These are phyloP conservation scores for Xenopus laevis DNA, from an alignment of 2,113 vertebrate genomes.

Conservation along the genomic window DNA sequence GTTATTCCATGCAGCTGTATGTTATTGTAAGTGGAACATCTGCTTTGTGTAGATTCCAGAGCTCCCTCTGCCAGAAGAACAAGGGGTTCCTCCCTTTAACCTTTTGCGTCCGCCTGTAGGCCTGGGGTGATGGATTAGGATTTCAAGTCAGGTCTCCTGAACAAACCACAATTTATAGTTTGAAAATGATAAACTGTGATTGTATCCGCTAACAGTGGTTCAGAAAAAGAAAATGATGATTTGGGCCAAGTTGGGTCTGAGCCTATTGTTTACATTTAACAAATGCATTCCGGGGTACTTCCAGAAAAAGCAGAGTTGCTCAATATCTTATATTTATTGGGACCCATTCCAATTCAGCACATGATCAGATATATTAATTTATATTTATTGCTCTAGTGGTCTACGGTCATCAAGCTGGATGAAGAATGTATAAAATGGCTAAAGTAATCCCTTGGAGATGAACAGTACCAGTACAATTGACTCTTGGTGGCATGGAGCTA, in stretches of 20 bases:
- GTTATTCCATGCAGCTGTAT: slow-evolving; percentile 19
- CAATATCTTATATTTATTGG: background rate
- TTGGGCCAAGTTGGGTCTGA: background rate
- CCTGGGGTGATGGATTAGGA: slow-evolving; percentile 18
- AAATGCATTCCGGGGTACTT: background rate
- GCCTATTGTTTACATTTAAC: background rate
- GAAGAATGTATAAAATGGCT: too few species aligned
- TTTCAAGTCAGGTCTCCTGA: slow-evolving; percentile 5
- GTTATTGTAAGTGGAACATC: slow-evolving; percentile 22
- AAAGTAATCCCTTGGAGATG: too few species aligned
- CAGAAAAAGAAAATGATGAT: background rate
- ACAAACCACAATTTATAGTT: background rate
- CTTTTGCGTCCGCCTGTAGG: background rate
- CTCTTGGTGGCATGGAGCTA: too few species aligned
- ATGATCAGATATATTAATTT: background rate
- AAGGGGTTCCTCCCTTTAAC: slow-evolving; percentile 19
- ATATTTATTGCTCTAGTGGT: too few species aligned
- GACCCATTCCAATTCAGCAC: background rate
- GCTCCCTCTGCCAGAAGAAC: slow-evolving; percentile 17
- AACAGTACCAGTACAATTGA: too few species aligned
- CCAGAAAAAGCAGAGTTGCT: background rate
- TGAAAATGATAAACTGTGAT: slow-evolving; percentile 14
- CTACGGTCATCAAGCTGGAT: too few species aligned
- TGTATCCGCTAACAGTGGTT: background rate
- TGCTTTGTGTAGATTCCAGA: slow-evolving; percentile 28